phyloP scores from a whole-genome alignment of 2,888 invertebrate species.

The Drosophila mimica region DNA sequence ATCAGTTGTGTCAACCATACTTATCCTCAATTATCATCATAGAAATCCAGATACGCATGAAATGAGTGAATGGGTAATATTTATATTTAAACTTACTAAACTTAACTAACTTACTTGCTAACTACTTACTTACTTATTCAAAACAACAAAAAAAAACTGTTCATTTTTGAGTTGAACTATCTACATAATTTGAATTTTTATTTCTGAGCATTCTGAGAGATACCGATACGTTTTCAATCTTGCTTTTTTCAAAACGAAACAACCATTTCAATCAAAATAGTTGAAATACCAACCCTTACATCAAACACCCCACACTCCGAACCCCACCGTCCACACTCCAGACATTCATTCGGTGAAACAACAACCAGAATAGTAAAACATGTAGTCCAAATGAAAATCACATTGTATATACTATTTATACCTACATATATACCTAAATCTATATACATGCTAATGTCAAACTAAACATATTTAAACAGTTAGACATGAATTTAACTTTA shows the following conservation, averaged over 20 bases:
- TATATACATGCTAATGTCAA: constrained; percentile 29
- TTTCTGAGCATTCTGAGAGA: constrained; percentile 40
- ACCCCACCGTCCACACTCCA: neutral
- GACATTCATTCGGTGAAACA: neutral
- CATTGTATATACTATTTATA: constrained; percentile 35
- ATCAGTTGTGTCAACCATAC: constrained; percentile 98
- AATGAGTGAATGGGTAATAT: constrained; percentile 97
- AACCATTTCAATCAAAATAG: constrained; percentile 31
- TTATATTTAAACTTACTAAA: constrained; percentile 77
- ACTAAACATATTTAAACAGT: constrained; percentile 30
- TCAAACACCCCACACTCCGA: constrained; percentile 8
- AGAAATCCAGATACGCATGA: constrained; percentile 98
- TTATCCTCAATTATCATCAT: constrained; percentile 99
- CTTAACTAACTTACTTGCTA: constrained; percentile 70
- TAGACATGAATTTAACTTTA: constrained; percentile 13
- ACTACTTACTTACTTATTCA: constrained; percentile 61
- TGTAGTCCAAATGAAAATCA: constrained; percentile 1
- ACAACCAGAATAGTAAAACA: neutral
- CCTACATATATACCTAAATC: constrained; percentile 23
- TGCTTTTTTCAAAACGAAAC: constrained; percentile 38
- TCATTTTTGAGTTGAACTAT: constrained; percentile 30
- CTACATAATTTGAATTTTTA: constrained; percentile 8
- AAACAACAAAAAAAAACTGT: constrained; percentile 24
- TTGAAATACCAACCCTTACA: constrained; percentile 24
- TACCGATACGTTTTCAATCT: constrained; percentile 52